These are phyloP conservation scores for Thymelicus sylvestris DNA, from an alignment of 2,888 invertebrate species.

Conservation along the genomic window DNA sequence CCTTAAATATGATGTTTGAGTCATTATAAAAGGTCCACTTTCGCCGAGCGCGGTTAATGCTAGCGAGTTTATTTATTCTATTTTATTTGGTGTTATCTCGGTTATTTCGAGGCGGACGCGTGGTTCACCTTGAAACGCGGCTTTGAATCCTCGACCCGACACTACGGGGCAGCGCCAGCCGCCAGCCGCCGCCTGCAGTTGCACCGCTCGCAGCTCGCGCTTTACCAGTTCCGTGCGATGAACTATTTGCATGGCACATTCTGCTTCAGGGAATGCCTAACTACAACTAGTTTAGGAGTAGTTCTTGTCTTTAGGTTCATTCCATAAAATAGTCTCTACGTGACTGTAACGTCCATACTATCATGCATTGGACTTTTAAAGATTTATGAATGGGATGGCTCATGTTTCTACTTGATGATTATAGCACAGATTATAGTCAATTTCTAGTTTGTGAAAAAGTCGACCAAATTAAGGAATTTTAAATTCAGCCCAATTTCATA, in stretches of 20 bases:
- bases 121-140: constrained; percentile 68
- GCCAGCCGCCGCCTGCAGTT: neutral
- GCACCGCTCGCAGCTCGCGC: constrained; percentile 17
- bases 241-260: constrained; percentile 30
- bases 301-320: neutral
- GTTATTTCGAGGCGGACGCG: constrained; percentile 67
- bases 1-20: neutral
- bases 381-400: too few species aligned
- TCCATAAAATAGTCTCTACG: too few species aligned
- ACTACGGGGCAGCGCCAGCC: constrained; percentile 2
- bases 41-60: constrained; percentile 30
- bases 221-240: constrained; percentile 29
- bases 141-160: constrained; percentile 52
- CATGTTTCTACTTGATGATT: too few species aligned
- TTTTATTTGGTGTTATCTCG: constrained; percentile 46
- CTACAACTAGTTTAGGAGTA: neutral
- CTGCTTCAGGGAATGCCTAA: neutral
- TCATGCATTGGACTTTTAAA: too few species aligned
- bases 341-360: too few species aligned
- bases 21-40: constrained; percentile 24
- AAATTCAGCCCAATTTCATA: too few species aligned
- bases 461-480: too few species aligned
- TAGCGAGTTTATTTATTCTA: constrained; percentile 46
- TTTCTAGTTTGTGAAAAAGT: too few species aligned
- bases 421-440: too few species aligned